Evolutionary conservation across 2,797 vertebrate genomes (phyloP).

Genomic region (Sebastes oblongus): DNA sequence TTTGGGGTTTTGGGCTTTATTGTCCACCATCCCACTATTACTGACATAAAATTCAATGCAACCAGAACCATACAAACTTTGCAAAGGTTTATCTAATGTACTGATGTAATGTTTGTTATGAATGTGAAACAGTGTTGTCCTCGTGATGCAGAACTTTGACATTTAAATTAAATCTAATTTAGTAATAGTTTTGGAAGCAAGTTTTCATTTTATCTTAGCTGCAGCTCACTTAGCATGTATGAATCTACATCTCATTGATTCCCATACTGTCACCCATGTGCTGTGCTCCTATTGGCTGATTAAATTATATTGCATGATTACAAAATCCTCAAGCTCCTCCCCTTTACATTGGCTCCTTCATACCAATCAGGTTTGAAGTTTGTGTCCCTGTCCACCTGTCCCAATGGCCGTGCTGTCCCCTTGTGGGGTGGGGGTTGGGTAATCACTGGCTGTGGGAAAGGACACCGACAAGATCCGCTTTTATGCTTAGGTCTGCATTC

Average conservation of each 20-base stretch:
- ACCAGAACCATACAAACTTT: background rate
- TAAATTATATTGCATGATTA: slow-evolving; percentile 35
- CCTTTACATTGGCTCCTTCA: slow-evolving; percentile 24
- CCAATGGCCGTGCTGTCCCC: slow-evolving; percentile 37
- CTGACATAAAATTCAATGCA: background rate
- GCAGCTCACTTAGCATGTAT: background rate
- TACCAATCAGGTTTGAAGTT: slow-evolving; percentile 38
- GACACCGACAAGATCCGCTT: slow-evolving; percentile 73
- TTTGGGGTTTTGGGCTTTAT: background rate
- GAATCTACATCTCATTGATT: slow-evolving; percentile 32
- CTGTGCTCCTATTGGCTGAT: slow-evolving; percentile 44
- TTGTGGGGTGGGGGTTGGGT: slow-evolving; percentile 44
- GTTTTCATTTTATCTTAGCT: background rate
- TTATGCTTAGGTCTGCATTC: slow-evolving; percentile 81
- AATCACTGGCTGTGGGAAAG: slow-evolving; percentile 73
- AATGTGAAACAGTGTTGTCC: background rate
- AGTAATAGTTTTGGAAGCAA: background rate
- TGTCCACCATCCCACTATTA: background rate
- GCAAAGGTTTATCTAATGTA: background rate
- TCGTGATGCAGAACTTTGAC: background rate
- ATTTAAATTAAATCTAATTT: background rate
- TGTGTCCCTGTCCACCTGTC: slow-evolving; percentile 46
- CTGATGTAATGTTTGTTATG: background rate
- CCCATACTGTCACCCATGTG: background rate
- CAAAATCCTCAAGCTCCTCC: slow-evolving; percentile 39